Conservation (phyloP, 2,797 vertebrate species). For the Cyprinella venusta region DNA sequence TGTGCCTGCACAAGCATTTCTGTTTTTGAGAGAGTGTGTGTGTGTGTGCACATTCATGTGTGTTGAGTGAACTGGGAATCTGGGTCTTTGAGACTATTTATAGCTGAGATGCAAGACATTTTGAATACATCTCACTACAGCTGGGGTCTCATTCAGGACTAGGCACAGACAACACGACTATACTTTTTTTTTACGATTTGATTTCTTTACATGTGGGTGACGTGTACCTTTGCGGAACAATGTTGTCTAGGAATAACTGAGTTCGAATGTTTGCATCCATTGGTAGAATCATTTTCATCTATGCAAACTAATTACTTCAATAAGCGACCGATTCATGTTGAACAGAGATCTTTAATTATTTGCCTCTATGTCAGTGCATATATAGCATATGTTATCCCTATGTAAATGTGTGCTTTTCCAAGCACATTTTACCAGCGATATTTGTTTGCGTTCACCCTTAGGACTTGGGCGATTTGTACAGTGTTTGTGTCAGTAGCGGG, state of each 20-base stretch:
- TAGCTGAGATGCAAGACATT: constrained; percentile 72
- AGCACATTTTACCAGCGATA: neutral
- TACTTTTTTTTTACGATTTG: neutral
- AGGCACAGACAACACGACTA: constrained; percentile 23
- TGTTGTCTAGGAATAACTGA: constrained; percentile 21
- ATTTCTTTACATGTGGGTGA: constrained; percentile 20
- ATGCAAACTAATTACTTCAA: neutral
- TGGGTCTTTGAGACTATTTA: constrained; percentile 77
- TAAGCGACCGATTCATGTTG: neutral
- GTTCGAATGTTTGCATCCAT: constrained; percentile 1
- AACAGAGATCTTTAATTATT: neutral
- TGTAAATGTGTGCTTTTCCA: neutral
- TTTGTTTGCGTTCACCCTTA: constrained; percentile 15
- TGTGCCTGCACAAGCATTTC: constrained; percentile 20
- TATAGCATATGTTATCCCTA: constrained; percentile 6
- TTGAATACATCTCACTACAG: constrained; percentile 72
- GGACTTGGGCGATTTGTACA: constrained; percentile 21
- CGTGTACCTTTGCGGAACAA: constrained; percentile 1
- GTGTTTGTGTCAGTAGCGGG: constrained; percentile 17
- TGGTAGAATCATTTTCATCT: neutral
- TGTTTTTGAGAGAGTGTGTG: constrained; percentile 16
- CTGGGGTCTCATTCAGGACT: constrained; percentile 60
- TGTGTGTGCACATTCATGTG: constrained; percentile 42
- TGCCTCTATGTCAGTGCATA: neutral
- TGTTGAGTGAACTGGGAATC: constrained; percentile 69